These are phyloP conservation scores for Perodicticus potto DNA, from an alignment of 2,797 vertebrate species.

Conservation along the genomic window DNA sequence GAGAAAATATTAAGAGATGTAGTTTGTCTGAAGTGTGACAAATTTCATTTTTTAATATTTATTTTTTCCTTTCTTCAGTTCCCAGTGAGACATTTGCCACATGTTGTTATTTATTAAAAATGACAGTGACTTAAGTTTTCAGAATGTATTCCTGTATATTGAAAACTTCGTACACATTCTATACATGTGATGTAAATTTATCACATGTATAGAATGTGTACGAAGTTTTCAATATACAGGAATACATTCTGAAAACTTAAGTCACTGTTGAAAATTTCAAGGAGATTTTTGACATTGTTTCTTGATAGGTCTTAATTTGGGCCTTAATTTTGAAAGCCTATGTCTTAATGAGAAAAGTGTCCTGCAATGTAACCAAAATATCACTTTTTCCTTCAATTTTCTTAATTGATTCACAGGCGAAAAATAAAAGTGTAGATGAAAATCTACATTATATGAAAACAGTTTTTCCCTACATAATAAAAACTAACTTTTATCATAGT, in stretches of 20 bases:
- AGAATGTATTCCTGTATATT: neutral
- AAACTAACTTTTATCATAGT: neutral
- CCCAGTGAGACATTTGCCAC: neutral
- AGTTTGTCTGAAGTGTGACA: neutral
- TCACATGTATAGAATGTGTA: no score
- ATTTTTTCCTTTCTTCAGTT: neutral
- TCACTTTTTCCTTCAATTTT: neutral
- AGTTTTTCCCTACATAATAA: neutral
- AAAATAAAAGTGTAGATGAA: neutral
- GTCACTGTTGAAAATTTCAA: no score
- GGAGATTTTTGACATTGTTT: neutral
- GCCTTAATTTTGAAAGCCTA: neutral
- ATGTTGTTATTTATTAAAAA: constrained; percentile 2
- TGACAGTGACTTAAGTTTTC: neutral
- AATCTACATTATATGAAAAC: neutral
- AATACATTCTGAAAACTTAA: no score
- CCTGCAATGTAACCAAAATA: neutral
- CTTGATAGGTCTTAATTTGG: neutral
- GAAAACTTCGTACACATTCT: neutral
- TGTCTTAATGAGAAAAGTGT: neutral
- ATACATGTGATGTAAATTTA: neutral
- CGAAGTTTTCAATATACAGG: no score
- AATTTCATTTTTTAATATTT: neutral
- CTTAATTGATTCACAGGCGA: neutral
- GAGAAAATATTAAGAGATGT: neutral